A percentile compares a stretch with the other conserved stretches of the same genome.
Conservation (phyloP, 2,113 vertebrate species). For the Buteo buteo region DNA sequence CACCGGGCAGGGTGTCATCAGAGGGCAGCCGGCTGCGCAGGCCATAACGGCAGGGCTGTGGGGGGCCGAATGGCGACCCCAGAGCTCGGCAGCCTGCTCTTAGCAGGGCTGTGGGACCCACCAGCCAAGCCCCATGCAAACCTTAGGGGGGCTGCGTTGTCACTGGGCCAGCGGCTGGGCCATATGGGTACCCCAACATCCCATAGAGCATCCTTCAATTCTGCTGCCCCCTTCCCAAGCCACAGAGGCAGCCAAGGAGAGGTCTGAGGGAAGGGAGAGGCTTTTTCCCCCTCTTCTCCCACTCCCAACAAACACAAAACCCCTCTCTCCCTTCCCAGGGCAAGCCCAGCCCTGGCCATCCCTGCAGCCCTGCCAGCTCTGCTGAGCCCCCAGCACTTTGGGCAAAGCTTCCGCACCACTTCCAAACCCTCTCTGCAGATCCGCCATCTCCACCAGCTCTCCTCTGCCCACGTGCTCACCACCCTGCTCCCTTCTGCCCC, state of each 20-base stretch:
- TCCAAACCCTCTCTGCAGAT: background rate
- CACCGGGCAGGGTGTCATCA: background rate
- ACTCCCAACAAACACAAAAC: background rate
- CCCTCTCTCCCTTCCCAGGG: background rate
- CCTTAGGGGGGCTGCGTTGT: background rate
- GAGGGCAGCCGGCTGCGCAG: background rate
- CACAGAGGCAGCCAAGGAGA: background rate
- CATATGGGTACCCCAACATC: rapidly evolving
- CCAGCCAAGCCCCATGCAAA: background rate
- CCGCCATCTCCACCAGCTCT: background rate
- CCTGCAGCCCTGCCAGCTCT: background rate
- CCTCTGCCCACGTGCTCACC: background rate
- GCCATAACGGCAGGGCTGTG: rapidly evolving
- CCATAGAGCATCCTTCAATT: background rate
- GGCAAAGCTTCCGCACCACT: background rate
- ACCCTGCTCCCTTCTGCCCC: background rate
- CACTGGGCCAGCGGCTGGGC: background rate
- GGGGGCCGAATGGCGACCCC: rapidly evolving
- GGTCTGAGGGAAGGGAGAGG: background rate
- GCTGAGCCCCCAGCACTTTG: rapidly evolving
- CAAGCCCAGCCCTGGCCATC: background rate
- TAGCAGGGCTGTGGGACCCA: background rate
- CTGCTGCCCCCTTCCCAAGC: background rate
- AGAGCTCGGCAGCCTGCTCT: background rate
- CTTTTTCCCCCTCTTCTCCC: background rate